Percentiles rank a stretch among this genome's conserved stretches.
phyloP scores from a whole-genome alignment of 2,888 invertebrate genomes.

The Heliconius ethilla region DNA sequence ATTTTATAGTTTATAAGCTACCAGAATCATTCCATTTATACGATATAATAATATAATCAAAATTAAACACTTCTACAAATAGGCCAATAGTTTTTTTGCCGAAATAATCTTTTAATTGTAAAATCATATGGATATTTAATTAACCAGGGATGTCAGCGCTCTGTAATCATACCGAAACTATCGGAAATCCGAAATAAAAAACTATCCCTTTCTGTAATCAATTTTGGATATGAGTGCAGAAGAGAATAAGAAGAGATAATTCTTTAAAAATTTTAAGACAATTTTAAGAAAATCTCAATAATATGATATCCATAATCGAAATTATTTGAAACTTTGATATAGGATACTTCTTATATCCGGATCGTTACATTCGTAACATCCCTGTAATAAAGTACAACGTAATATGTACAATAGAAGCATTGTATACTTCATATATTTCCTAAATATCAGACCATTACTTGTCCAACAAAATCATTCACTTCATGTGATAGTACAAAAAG shows the following conservation, averaged over 20 bases:
- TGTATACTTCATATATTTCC: not conserved
- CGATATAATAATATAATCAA: not conserved
- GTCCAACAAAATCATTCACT: constrained; percentile 5
- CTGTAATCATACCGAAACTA: not conserved
- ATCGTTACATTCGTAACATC: not conserved
- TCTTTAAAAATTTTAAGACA: too few relatives aligned
- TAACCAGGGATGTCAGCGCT: not conserved
- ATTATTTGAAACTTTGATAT: not conserved
- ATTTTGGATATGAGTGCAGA: not conserved
- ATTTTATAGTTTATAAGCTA: not conserved
- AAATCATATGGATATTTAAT: not conserved
- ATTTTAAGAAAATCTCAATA: too few relatives aligned
- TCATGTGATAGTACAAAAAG: not conserved
- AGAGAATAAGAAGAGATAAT: too few relatives aligned
- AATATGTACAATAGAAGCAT: not conserved
- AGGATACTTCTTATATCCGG: not conserved
- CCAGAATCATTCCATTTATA: not conserved
- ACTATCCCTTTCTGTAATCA: not conserved
- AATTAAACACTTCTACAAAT: not conserved
- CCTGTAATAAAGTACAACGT: not conserved
- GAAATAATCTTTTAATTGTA: not conserved
- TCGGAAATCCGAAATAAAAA: too few relatives aligned
- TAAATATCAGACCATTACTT: constrained; percentile 12
- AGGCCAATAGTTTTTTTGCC: not conserved
- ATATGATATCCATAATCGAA: not conserved